Conservation (phyloP, 2,113 vertebrate genomes). For the Solea solea region DNA sequence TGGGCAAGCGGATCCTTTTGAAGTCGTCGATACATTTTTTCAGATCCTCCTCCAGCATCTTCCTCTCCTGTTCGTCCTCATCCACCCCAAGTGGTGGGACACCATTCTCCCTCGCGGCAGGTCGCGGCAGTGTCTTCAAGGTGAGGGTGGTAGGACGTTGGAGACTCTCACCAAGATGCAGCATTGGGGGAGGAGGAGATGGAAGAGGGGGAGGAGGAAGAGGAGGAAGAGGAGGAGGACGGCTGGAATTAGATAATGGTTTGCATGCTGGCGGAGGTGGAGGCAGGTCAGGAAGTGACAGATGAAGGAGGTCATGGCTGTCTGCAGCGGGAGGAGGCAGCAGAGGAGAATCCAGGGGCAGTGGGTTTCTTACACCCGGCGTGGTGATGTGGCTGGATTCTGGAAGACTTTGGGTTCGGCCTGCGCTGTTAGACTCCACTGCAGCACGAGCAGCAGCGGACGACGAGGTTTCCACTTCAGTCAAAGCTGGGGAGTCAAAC, state of each 20-base stretch:
- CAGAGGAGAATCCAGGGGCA: slow-evolving; percentile 23
- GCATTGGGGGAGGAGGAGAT: slow-evolving; percentile 41
- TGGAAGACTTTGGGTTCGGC: slow-evolving; percentile 59
- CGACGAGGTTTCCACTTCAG: neutral
- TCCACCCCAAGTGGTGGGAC: slow-evolving; percentile 47
- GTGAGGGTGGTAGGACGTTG: slow-evolving; percentile 72
- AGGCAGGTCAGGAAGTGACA: slow-evolving; percentile 34
- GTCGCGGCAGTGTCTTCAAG: slow-evolving; percentile 73
- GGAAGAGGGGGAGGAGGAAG: slow-evolving; percentile 25
- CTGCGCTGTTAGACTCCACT: slow-evolving; percentile 20
- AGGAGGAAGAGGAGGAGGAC: slow-evolving; percentile 17
- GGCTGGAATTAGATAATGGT: slow-evolving; percentile 33
- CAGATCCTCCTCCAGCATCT: slow-evolving; percentile 81
- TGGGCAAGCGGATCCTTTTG: slow-evolving; percentile 80
- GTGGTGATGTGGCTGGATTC: slow-evolving; percentile 41
- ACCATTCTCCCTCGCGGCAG: slow-evolving; percentile 69
- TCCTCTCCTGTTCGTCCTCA: slow-evolving; percentile 79
- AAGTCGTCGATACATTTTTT: slow-evolving; percentile 85
- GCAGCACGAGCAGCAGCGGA: neutral
- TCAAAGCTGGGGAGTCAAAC: slow-evolving; percentile 27
- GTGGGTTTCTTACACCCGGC: slow-evolving; percentile 32
- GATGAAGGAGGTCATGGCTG: slow-evolving; percentile 48
- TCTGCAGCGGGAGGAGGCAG: slow-evolving; percentile 31
- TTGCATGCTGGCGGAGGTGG: slow-evolving; percentile 45
- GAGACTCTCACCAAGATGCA: slow-evolving; percentile 47